Base-by-base conservation (phyloP, 2,888 invertebrate species). In the Acanthopleura granulata region DNA sequence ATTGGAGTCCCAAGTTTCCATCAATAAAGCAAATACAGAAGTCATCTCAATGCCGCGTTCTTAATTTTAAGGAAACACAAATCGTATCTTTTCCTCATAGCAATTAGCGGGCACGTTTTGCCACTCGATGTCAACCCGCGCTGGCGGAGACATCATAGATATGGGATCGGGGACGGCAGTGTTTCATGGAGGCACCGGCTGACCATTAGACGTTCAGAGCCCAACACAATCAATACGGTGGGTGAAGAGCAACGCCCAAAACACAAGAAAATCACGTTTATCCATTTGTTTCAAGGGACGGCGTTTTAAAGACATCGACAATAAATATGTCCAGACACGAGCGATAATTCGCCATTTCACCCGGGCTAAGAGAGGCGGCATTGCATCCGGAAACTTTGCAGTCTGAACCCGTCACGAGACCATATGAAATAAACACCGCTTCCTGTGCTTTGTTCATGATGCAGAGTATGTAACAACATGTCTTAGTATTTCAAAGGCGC, bases 21-120 rank as follows among this genome's bases (percentile, higher is more conserved):
- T 57, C 57, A 22, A 57, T 57, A 57, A 57, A 57, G 22, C 57
- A 57, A 57, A 57, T 12, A 57, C n/a, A 57, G n/a, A 22, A 22
- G 57, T 57, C 22, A 57, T 57, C 57, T n/a, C 22, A 57, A 57
- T 57, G 18, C 57, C 18, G 57, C 22, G 18, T 18, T 57, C 57
- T 57, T 22, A n/a, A 57, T 57, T 57, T 57, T n/a, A 57, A 57
- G 22, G 57, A 57, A 57, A 57, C 18, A 18, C 57, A 57, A 57
- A 57, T 57, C 57, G 57, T 57, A 18, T 57, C 57, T 57, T 57
- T 57, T 57, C 57, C 57, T 57, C n/a, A 22, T 57, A 57, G 57
- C 57, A 57, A 57, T 57, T 57, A 57, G 57, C 57, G n/a, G 22
- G 6, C 57, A 57, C 57, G 57, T 57, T 57, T 57, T 57, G n/a